phyloP scores from a whole-genome alignment of 2,888 invertebrate species.

The Trypoxylon attenuatum region DNA sequence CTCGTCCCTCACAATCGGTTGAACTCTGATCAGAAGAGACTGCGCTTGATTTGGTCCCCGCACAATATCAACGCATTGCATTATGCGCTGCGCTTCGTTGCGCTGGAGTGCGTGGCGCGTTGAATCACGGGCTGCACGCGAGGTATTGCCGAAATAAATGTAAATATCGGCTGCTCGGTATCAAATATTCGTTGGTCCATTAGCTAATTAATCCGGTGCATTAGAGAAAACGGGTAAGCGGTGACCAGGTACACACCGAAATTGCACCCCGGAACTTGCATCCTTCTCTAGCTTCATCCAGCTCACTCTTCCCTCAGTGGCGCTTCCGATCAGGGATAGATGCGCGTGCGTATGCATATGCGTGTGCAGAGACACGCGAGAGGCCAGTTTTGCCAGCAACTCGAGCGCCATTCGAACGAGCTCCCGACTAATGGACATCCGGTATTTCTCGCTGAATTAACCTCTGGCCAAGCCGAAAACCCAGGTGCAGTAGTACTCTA shows the following conservation, averaged over 20 bases:
- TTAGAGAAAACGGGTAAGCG: conserved; percentile 58
- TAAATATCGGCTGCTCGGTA: conserved; percentile 33
- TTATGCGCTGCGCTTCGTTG: neutral
- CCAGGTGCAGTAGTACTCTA: too few species aligned
- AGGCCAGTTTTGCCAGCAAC: conserved; percentile 47
- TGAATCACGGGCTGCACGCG: conserved; percentile 1
- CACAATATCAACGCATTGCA: too few species aligned
- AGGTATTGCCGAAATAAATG: conserved; percentile 34
- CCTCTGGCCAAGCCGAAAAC: too few species aligned
- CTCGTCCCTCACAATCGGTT: too few species aligned
- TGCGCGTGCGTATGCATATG: conserved; percentile 19
- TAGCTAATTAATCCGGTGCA: conserved; percentile 70
- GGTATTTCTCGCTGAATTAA: conserved; percentile 66
- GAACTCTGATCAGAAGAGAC: too few species aligned
- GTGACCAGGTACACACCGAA: conserved; percentile 10
- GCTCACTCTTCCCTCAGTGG: too few species aligned
- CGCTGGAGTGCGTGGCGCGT: too few species aligned
- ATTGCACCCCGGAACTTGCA: conserved; percentile 16
- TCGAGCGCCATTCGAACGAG: conserved; percentile 49
- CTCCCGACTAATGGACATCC: conserved; percentile 69
- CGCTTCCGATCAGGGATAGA: too few species aligned
- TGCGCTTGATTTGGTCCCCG: too few species aligned
- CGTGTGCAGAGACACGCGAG: conserved; percentile 34
- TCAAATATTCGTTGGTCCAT: conserved; percentile 69
- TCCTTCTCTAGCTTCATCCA: too few species aligned